Conservation (phyloP, 1,140 invertebrate genomes). For the Drosophila jambulina region DNA sequence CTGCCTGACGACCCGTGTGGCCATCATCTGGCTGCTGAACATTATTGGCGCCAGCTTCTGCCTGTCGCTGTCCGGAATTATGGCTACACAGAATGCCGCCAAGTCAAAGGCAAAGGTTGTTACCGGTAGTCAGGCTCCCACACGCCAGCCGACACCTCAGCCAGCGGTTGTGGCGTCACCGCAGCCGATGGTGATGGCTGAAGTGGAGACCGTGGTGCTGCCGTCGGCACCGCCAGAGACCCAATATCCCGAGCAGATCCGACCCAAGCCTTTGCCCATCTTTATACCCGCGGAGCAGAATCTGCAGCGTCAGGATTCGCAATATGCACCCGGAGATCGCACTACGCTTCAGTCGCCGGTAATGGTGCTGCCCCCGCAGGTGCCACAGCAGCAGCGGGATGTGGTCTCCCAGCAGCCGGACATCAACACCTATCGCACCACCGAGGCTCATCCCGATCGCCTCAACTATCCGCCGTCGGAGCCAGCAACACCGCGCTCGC, state of each 20-base stretch:
- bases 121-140: constrained; percentile 24
- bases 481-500: constrained; percentile 20
- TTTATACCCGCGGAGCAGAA: constrained; percentile 56
- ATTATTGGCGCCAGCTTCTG: constrained; percentile 73
- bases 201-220: constrained; percentile 12
- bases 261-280: constrained; percentile 62
- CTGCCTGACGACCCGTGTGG: constrained; percentile 62
- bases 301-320: constrained; percentile 47
- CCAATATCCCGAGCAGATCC: constrained; percentile 61
- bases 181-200: constrained; percentile 21
- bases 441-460: constrained; percentile 76
- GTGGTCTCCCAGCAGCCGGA: constrained; percentile 43
- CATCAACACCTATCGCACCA: constrained; percentile 70
- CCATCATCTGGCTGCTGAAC: constrained; percentile 75
- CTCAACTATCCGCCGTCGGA: constrained; percentile 71
- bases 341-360: constrained; percentile 66
- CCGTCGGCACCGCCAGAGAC: constrained; percentile 28
- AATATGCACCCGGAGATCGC: constrained; percentile 53
- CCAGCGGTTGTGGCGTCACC: constrained; percentile 10
- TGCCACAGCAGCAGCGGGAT: constrained; percentile 37
- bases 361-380: constrained; percentile 53
- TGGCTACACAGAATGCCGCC: constrained; percentile 50
- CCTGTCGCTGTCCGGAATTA: constrained; percentile 63
- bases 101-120: constrained; percentile 1
- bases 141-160: constrained; percentile 46